Evolutionary conservation across 2,113 vertebrate species (phyloP), one percentile per base, ranked within the genome.

Genomic region (Aspiorhynchus laticeps): DNA sequence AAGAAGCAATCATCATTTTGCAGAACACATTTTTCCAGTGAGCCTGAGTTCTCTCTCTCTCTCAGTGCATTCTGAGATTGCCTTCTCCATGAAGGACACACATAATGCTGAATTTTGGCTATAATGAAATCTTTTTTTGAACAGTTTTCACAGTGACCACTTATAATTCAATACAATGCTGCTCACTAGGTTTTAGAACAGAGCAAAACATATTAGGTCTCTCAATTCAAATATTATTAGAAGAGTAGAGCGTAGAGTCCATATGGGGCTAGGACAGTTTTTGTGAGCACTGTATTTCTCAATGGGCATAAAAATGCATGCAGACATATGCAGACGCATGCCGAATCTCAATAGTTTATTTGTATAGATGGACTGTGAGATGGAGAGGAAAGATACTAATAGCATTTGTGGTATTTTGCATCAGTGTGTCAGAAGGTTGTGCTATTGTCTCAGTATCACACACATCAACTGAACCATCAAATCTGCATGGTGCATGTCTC

Each of bases 361-460:
- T 41, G 21, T 36, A 7, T 38, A 8, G 19, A 63, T 3, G 11
- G 21, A 61, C 8, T 24, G 33, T 15, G 56, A 63, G 12, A 36
- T 28, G 28, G n/a, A 76, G 38, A 76, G 74, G n/a, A 48, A 46
- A 76, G 1, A 28, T 28, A 76, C 41, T 76, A 65, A 65, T 26
- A n/a, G n/a, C 11, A 31, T 33, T 24, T 38, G 36, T 31, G 7
- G 77, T 79, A 79, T n/a, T 79, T 79, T 79, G 77, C 77, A 79
- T 79, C 19, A 78, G 76, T 79, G 31, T 59, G 51, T 59, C 77
- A 79, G 51, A 79, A 79, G 77, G 77, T 79, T 79, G 77, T 79
- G 51, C 77, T 79, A 59, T 79, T 79, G 51, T 79, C 51, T 59
- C 77, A 79, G 28, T 36, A 79, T 79, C 38, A 38, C 77, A 38